Evolutionary conservation across 2,113 vertebrate genomes (phyloP).

Genomic region (Azemiops feae): DNA sequence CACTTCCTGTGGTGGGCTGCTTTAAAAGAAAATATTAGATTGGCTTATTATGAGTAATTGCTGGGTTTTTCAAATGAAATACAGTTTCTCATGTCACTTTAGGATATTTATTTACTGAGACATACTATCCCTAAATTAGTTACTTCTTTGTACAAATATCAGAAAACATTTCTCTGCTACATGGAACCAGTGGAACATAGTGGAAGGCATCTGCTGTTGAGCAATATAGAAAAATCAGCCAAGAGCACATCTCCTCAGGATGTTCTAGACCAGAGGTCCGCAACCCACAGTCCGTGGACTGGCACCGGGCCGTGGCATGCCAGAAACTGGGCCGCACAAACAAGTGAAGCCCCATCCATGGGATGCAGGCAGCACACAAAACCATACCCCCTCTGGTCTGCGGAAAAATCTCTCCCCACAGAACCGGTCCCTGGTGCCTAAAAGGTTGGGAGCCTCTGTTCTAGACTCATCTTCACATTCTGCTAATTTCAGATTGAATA

Average conservation of each 20-base stretch:
- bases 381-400: too few species aligned
- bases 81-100: fast-evolving
- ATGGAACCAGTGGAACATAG: neutral
- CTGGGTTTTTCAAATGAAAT: neutral
- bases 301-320: too few species aligned
- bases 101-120: neutral
- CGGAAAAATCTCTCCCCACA: too few species aligned
- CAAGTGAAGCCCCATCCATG: too few species aligned
- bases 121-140: neutral
- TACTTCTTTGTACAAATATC: fast-evolving
- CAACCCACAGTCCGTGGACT: too few species aligned
- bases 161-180: neutral
- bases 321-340: too few species aligned
- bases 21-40: neutral
- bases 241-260: neutral
- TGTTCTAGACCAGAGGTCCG: neutral
- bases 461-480: neutral
- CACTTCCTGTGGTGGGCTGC: neutral
- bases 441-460: neutral
- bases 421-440: too few species aligned
- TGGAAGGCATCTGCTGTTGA: neutral
- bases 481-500: neutral
- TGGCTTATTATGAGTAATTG: fast-evolving
- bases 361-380: too few species aligned
- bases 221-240: neutral